Base-by-base conservation (phyloP, 1,140 invertebrate species). In the Ericerus pela region DNA sequence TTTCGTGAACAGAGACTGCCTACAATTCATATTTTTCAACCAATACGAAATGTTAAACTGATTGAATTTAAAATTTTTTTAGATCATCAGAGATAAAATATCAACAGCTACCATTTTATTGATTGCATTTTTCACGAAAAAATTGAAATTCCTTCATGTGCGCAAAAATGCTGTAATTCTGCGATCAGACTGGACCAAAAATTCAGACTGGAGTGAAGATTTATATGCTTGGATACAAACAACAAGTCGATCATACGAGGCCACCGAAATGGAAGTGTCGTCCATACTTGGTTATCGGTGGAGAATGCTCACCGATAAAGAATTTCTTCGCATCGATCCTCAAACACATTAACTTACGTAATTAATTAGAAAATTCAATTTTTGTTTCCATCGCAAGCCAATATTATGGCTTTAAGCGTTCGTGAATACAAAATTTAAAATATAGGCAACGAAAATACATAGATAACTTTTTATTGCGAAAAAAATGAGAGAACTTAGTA, bases 101-200 rank as follows among this genome's bases (percentile, higher is more conserved):
- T 89, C 86, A 1, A 88, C 86, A 0, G 75, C 80, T 0, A 88
- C 85, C 1, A 72, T 88, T 12, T 66, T 91, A 26, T 69, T 89
- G 20, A 72, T 89, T 27, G 82, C 79, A 0, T 72, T 74, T 31
- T 77, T 75, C 1, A 78, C 77, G 2, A 77, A 76, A 55, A 78
- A 78, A 58, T 69, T 92, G 22, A 69, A 72, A 29, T 72, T 72
- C 30, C 70, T 90, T 1, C 74, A 81, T 55, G 77, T 91, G 1
- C 69, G 88, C 38, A 71, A 79, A 37, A 87, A 88, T 65, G 84
- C 78, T 1, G 73, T 85, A 4, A 74, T 86, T 31, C 71, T 81
- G 53, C 73, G 77, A 58, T 81, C 76, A 59, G 84, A 87, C 58
- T 87, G 81, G 80, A 72, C 77, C 6, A 68, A 72, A 54, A 74